Conservation (phyloP, 2,113 vertebrate species). For the Dasyornis broadbenti region DNA sequence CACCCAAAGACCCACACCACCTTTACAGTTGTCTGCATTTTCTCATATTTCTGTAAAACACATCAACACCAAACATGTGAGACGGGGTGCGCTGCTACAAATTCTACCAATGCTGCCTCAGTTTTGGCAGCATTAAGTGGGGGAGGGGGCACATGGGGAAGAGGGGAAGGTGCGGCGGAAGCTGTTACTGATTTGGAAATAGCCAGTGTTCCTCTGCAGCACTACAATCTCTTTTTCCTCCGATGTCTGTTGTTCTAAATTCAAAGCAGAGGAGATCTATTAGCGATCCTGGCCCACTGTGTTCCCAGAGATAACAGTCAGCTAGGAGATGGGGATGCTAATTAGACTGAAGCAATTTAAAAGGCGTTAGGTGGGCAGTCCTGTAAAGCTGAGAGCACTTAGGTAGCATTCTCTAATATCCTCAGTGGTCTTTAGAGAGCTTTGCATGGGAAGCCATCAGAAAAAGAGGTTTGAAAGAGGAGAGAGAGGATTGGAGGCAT, state of each 20-base stretch:
- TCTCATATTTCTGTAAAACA: neutral
- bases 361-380: neutral
- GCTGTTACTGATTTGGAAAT: neutral
- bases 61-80: fast-evolving
- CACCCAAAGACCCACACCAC: neutral
- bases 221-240: neutral
- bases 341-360: neutral
- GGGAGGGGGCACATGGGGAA: too few species aligned
- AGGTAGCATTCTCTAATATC: too few species aligned
- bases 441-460: neutral
- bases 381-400: neutral
- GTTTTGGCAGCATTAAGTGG: neutral
- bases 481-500: neutral
- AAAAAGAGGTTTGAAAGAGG: neutral
- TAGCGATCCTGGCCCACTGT: neutral
- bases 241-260: neutral
- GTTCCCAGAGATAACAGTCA: neutral
- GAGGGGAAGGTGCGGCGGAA: neutral
- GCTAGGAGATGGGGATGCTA: neutral
- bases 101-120: neutral
- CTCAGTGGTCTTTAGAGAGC: neutral
- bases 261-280: neutral
- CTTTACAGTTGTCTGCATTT: neutral
- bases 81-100: neutral
- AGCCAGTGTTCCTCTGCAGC: neutral